phyloP scores from a whole-genome alignment of 1,140 invertebrate genomes.

The Rhagoletis pomonella region DNA sequence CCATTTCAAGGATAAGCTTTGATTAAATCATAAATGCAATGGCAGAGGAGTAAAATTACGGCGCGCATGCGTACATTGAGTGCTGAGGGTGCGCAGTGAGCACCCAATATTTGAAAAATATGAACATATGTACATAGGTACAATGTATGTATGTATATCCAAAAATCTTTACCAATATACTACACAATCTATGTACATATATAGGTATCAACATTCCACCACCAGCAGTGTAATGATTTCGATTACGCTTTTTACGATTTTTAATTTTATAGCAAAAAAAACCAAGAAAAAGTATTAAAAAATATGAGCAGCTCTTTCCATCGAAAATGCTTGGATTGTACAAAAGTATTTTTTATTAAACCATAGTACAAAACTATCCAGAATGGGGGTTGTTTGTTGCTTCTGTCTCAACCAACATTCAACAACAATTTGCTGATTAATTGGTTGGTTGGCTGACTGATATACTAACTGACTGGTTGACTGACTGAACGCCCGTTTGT shows the following conservation, averaged over 20 bases:
- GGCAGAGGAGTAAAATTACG: not conserved
- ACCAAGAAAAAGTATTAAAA: not conserved
- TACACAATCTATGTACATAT: not conserved
- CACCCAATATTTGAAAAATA: not conserved
- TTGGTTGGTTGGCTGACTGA: conserved; percentile 10
- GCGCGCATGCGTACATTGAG: not conserved
- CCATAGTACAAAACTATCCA: not conserved
- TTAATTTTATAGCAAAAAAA: conserved; percentile 24
- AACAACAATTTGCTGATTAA: conserved; percentile 22
- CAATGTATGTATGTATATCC: not conserved
- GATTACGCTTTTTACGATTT: conserved; percentile 12
- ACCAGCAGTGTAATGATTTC: not conserved
- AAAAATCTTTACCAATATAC: too few species aligned
- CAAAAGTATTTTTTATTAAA: not conserved
- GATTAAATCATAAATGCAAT: conserved; percentile 55
- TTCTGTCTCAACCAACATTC: not conserved
- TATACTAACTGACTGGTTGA: not conserved
- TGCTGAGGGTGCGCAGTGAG: conserved; percentile 32
- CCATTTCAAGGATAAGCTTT: conserved; percentile 55
- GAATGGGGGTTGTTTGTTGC: not conserved
- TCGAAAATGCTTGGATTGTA: not conserved
- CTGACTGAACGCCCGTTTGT: not conserved
- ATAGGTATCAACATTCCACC: not conserved
- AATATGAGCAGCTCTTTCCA: conserved; percentile 41
- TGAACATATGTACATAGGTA: not conserved